Base-by-base conservation (phyloP, 2,113 vertebrate species). In the Pardalotus punctatus region DNA sequence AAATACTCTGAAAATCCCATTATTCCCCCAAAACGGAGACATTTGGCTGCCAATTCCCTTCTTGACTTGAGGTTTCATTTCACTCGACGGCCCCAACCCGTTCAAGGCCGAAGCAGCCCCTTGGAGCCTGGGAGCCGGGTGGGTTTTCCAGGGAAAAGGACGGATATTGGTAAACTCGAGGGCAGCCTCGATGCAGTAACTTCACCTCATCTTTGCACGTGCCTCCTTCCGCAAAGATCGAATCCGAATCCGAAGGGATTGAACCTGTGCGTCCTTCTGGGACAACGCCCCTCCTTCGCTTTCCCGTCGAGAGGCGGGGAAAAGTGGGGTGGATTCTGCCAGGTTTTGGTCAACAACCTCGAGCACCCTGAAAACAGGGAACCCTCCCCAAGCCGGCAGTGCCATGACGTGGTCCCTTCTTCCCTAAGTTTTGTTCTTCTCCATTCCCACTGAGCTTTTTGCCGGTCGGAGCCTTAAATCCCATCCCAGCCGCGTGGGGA, bases 381-480 rank as follows among this genome's bases (percentile, higher is more conserved):
- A 4, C 47, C 69, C 54, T 79, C 69, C 86, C 71, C 66, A 33
- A 40, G 21, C 87, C 60, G 93, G 92, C 93, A 92, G 65, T 0
- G 86, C 90, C 72, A 92, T 94, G 86, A 90, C 20, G 96, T 90
- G 93, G 95, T 25, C 74, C 72, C 82, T 78, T 40, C 42, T 20
- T 12, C 38, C 47, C 6, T 1, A 1, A 4, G 14, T n/a, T n/a
- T 36, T 15, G 8, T 11, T 23, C 50, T 12, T 21, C 27, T 15
- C 19, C 29, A 2, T 73, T 22, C 57, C 92, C 91, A 93, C 94
- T 83, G 93, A 95, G 94, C 91, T 85, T 85, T 82, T 71, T 91
- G 87, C 92, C 80, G 70, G 90, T 70, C 10, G 5, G 87, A 93
- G 93, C 95, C 93, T 94, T 94, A 94, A 93, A 76, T 89, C 61